These are phyloP conservation scores for Pluvialis apricaria DNA, from an alignment of 2,113 vertebrate genomes.

Conservation along the genomic window DNA sequence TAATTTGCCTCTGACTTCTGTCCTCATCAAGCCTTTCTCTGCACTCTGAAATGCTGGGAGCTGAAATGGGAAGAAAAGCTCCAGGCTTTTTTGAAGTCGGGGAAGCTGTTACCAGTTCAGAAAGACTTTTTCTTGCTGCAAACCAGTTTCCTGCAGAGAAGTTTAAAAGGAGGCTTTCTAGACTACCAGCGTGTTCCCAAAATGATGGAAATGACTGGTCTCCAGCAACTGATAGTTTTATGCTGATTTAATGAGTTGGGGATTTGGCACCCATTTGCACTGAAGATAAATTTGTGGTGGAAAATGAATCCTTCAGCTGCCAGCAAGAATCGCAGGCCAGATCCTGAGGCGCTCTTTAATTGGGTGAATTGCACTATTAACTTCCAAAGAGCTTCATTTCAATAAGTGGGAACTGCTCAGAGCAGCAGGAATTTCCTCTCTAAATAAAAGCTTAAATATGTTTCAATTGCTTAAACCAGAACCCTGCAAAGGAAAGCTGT, in stretches of 20 bases:
- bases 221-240: background rate
- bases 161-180: background rate
- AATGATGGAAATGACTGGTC: background rate
- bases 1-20: background rate
- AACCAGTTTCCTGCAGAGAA: background rate
- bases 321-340: background rate
- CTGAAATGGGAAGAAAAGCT: background rate
- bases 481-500: background rate
- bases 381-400: background rate
- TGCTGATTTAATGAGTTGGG: background rate
- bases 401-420: background rate
- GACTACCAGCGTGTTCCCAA: rapidly evolving
- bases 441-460: background rate
- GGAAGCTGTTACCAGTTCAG: background rate
- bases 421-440: background rate
- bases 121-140: background rate
- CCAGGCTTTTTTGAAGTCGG: background rate
- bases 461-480: background rate
- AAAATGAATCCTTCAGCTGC: background rate
- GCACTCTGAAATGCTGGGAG: background rate
- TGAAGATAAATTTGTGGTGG: background rate
- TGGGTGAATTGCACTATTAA: background rate
- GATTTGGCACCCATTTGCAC: background rate
- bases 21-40: background rate
- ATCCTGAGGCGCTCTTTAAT: background rate